Conservation (phyloP, 2,797 vertebrate species). For the Microctenopoma lineatum region DNA sequence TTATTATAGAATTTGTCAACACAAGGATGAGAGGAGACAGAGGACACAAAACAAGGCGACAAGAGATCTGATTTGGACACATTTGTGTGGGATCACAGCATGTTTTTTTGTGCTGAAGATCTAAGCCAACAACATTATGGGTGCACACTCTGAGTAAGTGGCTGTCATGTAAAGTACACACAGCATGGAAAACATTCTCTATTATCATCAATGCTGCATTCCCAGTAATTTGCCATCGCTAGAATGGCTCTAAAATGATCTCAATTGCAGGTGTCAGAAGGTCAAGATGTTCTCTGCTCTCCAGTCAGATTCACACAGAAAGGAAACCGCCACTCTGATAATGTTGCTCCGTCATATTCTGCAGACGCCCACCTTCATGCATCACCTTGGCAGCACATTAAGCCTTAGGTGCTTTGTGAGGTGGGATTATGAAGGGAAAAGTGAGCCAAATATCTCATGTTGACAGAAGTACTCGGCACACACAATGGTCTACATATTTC, state of each 20-base stretch:
- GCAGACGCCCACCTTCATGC: constrained; percentile 42
- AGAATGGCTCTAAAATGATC: constrained; percentile 18
- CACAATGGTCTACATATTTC: constrained; percentile 66
- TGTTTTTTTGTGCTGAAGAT: constrained; percentile 34
- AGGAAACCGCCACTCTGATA: constrained; percentile 8
- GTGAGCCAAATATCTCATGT: constrained; percentile 59
- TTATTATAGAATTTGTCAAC: constrained; percentile 63
- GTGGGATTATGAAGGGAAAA: constrained; percentile 55
- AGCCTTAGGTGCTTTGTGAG: constrained; percentile 42
- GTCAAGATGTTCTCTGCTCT: constrained; percentile 37
- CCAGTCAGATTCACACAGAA: constrained; percentile 25
- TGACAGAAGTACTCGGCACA: constrained; percentile 60
- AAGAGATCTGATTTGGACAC: constrained; percentile 59
- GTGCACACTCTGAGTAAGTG: constrained; percentile 39
- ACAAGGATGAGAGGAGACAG: constrained; percentile 37
- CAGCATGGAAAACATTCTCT: constrained; percentile 12
- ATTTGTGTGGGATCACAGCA: constrained; percentile 56
- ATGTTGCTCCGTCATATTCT: constrained; percentile 27
- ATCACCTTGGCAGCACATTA: constrained; percentile 62
- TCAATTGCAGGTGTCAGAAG: constrained; percentile 27
- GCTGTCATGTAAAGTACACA: constrained; percentile 38
- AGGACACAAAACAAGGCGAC: constrained; percentile 51
- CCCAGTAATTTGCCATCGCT: constrained; percentile 16
- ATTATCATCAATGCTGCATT: constrained; percentile 33
- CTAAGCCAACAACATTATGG: constrained; percentile 51